Conservation (phyloP, 2,797 vertebrate species). For the Masticophis lateralis region DNA sequence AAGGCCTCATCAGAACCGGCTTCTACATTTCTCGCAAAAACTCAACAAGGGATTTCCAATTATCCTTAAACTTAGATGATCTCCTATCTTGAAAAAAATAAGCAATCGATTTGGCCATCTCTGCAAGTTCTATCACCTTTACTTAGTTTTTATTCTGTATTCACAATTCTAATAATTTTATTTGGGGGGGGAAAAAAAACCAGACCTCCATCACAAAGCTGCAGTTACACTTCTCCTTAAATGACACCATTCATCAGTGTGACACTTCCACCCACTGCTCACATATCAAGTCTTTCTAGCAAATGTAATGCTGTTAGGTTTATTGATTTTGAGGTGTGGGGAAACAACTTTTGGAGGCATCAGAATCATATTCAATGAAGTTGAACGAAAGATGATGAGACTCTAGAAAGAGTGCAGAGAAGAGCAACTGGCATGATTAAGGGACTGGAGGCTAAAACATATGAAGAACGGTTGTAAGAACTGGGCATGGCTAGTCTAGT, state of each 20-base stretch:
- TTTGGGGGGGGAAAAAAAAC: accelerated
- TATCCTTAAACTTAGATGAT: neutral
- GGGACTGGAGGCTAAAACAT: too few species aligned
- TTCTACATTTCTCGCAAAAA: neutral
- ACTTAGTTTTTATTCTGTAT: neutral
- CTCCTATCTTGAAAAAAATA: neutral
- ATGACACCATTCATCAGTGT: neutral
- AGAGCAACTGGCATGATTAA: too few species aligned
- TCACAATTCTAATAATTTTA: neutral
- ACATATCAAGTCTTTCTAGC: neutral
- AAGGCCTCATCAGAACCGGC: neutral
- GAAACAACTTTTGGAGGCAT: neutral
- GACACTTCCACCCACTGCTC: neutral
- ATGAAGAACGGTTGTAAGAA: too few species aligned
- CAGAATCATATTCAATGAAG: neutral
- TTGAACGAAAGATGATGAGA: too few species aligned
- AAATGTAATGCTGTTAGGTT: neutral
- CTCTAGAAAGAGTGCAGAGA: too few species aligned
- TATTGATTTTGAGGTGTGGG: neutral
- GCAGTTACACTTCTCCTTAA: neutral
- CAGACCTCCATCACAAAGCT: neutral
- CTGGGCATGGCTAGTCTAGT: too few species aligned
- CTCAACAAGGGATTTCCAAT: neutral
- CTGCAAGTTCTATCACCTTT: neutral
- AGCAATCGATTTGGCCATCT: neutral